These are phyloP conservation scores for Junonia oenone DNA, from an alignment of 2,888 invertebrate genomes.

Conservation along the genomic window DNA sequence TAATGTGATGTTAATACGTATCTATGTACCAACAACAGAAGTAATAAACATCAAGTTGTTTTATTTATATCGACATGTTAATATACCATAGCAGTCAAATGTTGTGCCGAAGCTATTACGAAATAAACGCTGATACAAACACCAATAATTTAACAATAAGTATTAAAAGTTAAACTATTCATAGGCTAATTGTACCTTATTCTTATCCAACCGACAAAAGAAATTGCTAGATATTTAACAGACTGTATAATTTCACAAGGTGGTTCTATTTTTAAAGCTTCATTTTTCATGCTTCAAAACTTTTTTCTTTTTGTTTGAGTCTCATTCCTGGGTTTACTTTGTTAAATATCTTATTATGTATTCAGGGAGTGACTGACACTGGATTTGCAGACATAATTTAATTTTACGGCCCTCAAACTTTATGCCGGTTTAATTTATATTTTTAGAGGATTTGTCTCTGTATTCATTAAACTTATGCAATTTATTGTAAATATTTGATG, in stretches of 20 bases:
- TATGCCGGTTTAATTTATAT: constrained; percentile 13
- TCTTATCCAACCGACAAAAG: neutral
- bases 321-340: constrained; percentile 25
- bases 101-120: neutral
- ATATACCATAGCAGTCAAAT: neutral
- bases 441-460: neutral
- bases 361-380: constrained; percentile 27
- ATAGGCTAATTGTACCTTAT: neutral
- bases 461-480: neutral
- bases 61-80: neutral
- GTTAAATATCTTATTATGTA: constrained; percentile 28
- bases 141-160: constrained; percentile 9
- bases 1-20: neutral
- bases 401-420: constrained; percentile 23
- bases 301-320: constrained; percentile 19
- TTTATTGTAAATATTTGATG: neutral
- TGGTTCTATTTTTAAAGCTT: constrained; percentile 8
- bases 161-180: neutral
- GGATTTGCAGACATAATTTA: constrained; percentile 26
- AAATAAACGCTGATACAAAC: neutral
- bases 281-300: constrained; percentile 18
- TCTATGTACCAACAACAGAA: neutral
- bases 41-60: neutral
- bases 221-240: neutral
- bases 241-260: constrained; percentile 4